Base-by-base conservation (phyloP, 30 jellyfish, hydroid and myxozoan species). In the Haliclystus octoradiatus region DNA sequence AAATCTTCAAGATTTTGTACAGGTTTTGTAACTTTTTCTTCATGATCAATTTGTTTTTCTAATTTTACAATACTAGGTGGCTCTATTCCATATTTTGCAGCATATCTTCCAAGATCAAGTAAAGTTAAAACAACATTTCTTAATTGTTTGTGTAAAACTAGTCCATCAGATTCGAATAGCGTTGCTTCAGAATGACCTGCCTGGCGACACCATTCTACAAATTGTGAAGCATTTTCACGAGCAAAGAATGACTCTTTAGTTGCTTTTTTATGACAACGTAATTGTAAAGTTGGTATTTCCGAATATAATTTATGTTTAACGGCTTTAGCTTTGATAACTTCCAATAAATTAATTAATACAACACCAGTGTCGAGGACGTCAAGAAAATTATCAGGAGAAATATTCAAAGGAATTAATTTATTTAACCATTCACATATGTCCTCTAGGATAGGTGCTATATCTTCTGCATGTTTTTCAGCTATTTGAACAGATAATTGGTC, bases 341-440 rank as follows among this genome's bases (percentile, higher is more conserved):
- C 74, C 1, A 84, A 88, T 30, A 84, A 68, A 62, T 76, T 63
- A 74, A 83, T 73, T 1, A 84, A 33, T 1, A 67, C 50, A 0
- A 49, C 72, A 1, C 95, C 95, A 52, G 75, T 63, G 52, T 84
- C 95, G 15, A 84, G 69, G 15, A 69, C 83, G 66, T 72, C 93
- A 66, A 84, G 73, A 50, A 76, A 57, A 61, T 84, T 77, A 26
- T 84, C 78, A 5, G 66, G 63, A 49, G 49, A 53, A 9, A 84
- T 76, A 3, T 84, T 65, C 30, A 3, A 31, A 4, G 30, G 35
- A 49, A 84, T 69, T 1, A 33, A 40, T 63, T 46, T 28, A 13
- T 87, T 49, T 0, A 84, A 40, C 95, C 95, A 84, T 26, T 84
- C 95, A 9, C 91, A 80, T 23, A 84, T 88, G 50, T 84, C 95